These are phyloP conservation scores for Synanthedon formicaeformis DNA, from an alignment of 2,888 invertebrate species.

Conservation along the genomic window DNA sequence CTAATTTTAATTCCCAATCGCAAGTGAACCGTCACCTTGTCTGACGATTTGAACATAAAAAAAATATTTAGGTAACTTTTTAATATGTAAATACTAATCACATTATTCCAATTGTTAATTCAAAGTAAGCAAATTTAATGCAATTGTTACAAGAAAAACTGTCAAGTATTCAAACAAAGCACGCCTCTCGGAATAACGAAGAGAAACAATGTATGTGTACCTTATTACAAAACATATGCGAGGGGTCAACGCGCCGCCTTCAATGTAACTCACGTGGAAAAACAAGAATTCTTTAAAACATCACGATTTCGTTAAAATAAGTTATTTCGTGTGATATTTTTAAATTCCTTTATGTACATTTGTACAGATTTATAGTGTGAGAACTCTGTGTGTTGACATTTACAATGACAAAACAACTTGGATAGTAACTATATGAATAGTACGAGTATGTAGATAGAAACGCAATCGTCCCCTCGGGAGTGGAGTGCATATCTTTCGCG, in stretches of 20 bases:
- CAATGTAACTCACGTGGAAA: neutral
- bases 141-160: constrained; percentile 5
- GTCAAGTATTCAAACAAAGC: constrained; percentile 9
- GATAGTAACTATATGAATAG: too few relatives aligned
- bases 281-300: neutral
- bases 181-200: constrained; percentile 22
- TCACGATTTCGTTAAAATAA: neutral
- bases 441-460: neutral
- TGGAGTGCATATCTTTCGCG: neutral
- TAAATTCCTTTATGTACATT: neutral
- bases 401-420: neutral
- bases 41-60: too few relatives aligned
- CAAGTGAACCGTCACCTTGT: too few relatives aligned
- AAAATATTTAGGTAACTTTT: too few relatives aligned
- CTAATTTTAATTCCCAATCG: too few relatives aligned
- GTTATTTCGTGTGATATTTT: neutral
- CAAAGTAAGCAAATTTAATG: too few relatives aligned
- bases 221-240: constrained; percentile 29
- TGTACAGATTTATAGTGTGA: neutral
- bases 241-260: constrained; percentile 35
- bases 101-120: too few relatives aligned
- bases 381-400: neutral
- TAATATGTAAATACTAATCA: too few relatives aligned
- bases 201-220: constrained; percentile 25
- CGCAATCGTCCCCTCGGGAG: neutral